Conservation (phyloP, 2,888 invertebrate genomes). For the Lochmaea capreae region DNA sequence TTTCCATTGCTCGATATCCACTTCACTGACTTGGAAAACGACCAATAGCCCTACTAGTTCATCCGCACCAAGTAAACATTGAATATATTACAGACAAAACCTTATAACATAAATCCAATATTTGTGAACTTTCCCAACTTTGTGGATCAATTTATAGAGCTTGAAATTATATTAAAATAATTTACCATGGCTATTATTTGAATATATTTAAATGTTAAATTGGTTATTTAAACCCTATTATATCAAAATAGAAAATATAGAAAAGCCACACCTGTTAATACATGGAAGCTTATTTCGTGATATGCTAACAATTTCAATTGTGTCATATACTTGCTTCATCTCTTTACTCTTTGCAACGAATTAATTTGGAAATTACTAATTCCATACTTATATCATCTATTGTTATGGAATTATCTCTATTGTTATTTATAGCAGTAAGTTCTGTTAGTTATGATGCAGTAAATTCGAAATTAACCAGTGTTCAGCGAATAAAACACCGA, state of each 20-base stretch:
- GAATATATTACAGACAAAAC: too few relatives aligned
- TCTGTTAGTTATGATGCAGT: constrained; percentile 21
- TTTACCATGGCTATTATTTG: too few relatives aligned
- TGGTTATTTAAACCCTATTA: not conserved
- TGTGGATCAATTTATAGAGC: too few relatives aligned
- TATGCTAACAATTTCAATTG: constrained; percentile 60
- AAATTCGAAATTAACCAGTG: constrained; percentile 20
- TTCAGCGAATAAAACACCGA: too few relatives aligned
- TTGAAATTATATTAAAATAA: too few relatives aligned
- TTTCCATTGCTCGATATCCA: too few relatives aligned
- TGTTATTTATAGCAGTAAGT: constrained; percentile 6
- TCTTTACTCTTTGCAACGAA: constrained; percentile 46
- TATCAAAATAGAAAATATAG: not conserved
- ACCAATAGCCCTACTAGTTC: too few relatives aligned
- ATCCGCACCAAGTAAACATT: too few relatives aligned
- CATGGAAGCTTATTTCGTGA: constrained; percentile 54
- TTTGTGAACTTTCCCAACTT: too few relatives aligned
- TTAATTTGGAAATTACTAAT: constrained; percentile 50
- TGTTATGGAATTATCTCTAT: constrained; percentile 32
- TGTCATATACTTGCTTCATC: constrained; percentile 50
- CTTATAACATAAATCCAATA: too few relatives aligned
- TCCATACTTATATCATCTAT: constrained; percentile 33
- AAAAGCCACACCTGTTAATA: constrained; percentile 33
- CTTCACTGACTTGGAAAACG: too few relatives aligned
- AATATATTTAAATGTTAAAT: too few relatives aligned